Conservation (phyloP, 2,797 vertebrate species). For the Lagorchestes hirsutus region DNA sequence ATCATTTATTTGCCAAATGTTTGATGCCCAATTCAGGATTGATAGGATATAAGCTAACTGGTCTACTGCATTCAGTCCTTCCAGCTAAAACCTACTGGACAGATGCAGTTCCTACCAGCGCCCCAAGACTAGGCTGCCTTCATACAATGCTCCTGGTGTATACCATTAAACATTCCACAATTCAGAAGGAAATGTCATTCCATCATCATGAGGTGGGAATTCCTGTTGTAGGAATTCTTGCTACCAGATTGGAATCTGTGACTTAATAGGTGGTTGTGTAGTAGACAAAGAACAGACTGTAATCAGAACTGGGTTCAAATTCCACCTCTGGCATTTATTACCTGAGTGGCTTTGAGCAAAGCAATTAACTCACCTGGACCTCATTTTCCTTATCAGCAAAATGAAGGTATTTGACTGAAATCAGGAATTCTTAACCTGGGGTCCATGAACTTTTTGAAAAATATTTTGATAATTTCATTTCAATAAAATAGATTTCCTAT, state of each 20-base stretch:
- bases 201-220: not conserved
- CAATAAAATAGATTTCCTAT: not conserved
- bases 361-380: not conserved
- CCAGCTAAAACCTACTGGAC: not conserved
- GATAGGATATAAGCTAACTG: not conserved
- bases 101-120: not conserved
- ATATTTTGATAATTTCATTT: not conserved
- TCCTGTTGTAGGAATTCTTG: not conserved
- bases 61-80: not conserved
- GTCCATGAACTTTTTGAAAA: not conserved
- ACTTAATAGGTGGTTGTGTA: not conserved
- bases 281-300: not conserved
- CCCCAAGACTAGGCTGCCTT: not conserved
- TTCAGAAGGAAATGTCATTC: not conserved
- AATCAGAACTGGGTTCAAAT: not conserved
- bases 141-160: not conserved
- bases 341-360: not conserved
- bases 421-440: not conserved
- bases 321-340: not conserved
- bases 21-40: not conserved
- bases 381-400: not conserved
- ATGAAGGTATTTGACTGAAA: not conserved
- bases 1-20: not conserved
- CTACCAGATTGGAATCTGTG: not conserved
- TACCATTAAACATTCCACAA: not conserved